These are phyloP conservation scores for Elaphurus davidianus DNA, from an alignment of 2,113 vertebrate species.

Conservation along the genomic window DNA sequence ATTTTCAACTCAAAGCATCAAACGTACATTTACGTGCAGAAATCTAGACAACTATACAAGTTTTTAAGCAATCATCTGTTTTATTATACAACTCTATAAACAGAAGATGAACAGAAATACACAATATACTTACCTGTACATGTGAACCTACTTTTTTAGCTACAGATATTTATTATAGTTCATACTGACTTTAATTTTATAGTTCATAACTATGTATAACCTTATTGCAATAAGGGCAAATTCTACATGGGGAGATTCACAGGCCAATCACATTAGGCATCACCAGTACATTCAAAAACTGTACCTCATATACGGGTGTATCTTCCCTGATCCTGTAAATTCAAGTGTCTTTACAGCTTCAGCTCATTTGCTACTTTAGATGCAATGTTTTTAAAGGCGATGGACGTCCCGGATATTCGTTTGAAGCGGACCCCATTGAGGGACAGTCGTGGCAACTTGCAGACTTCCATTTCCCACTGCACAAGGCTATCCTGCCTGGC, in stretches of 20 bases:
- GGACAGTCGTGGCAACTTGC: slow-evolving; percentile 94
- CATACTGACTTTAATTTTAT: slow-evolving; percentile 86
- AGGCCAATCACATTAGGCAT: slow-evolving; percentile 80
- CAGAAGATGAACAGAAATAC: slow-evolving; percentile 91
- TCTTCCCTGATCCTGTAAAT: slow-evolving; percentile 85
- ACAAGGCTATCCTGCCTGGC: slow-evolving; percentile 95
- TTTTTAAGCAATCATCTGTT: slow-evolving; percentile 93
- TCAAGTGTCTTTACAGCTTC: slow-evolving; percentile 89
- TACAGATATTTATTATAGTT: slow-evolving; percentile 86
- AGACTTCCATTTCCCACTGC: slow-evolving; percentile 99
- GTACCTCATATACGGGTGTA: slow-evolving; percentile 79
- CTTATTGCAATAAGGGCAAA: slow-evolving; percentile 92
- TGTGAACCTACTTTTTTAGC: slow-evolving; percentile 88
- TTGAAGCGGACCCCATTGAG: slow-evolving; percentile 98
- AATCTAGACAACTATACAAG: slow-evolving; percentile 94
- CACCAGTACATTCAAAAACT: slow-evolving; percentile 89
- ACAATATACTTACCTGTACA: slow-evolving; percentile 96
- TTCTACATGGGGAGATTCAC: slow-evolving; percentile 84
- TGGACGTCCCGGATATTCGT: slow-evolving; percentile 97
- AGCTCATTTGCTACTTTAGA: slow-evolving; percentile 99
- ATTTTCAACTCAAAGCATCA: slow-evolving; percentile 86
- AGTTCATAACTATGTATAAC: slow-evolving; percentile 91
- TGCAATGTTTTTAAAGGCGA: slow-evolving; percentile 98
- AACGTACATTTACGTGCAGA: slow-evolving; percentile 89
- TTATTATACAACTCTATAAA: slow-evolving; percentile 96